Evolutionary conservation across 2,888 invertebrate genomes (phyloP).

Genomic region (Chesias legatella): DNA sequence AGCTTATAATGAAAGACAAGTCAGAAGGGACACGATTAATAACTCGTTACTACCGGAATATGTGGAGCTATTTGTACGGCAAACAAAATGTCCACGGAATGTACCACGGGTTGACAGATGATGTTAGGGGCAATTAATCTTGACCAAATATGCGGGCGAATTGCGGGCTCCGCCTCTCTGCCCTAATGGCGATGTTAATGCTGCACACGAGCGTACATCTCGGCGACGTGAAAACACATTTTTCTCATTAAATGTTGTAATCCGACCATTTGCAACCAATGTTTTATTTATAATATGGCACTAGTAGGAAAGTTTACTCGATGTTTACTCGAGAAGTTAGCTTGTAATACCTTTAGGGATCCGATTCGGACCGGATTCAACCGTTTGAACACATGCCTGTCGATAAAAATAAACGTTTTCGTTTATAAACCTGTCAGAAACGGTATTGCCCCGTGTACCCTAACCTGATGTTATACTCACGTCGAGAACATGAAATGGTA

Average conservation of each 20-base stretch:
- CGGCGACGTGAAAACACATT: slow-evolving; percentile 19
- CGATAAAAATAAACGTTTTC: slow-evolving; percentile 10
- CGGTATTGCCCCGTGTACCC: slow-evolving; percentile 15
- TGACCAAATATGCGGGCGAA: slow-evolving; percentile 74
- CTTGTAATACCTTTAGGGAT: neutral
- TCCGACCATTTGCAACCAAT: slow-evolving; percentile 14
- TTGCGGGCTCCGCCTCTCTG: slow-evolving; percentile 52
- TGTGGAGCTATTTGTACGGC: slow-evolving; percentile 60
- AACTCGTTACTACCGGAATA: slow-evolving; percentile 48
- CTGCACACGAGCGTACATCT: slow-evolving; percentile 25
- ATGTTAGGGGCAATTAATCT: slow-evolving; percentile 75
- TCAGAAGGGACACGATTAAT: slow-evolving; percentile 35
- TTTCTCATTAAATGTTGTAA: slow-evolving; percentile 19
- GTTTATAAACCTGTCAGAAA: slow-evolving; percentile 20
- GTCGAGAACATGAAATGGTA: slow-evolving; percentile 42
- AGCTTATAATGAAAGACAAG: slow-evolving; percentile 6
- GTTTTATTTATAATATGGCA: slow-evolving; percentile 10
- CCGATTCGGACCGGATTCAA: slow-evolving; percentile 1
- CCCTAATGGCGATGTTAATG: slow-evolving; percentile 56
- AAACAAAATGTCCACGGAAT: slow-evolving; percentile 67
- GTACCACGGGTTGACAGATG: slow-evolving; percentile 69
- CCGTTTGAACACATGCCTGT: neutral
- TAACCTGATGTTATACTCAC: slow-evolving; percentile 28
- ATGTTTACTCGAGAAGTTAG: neutral
- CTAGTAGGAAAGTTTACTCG: slow-evolving; percentile 10